These are phyloP conservation scores for Macrophya annulata DNA, from an alignment of 2,888 invertebrate genomes.

Conservation along the genomic window DNA sequence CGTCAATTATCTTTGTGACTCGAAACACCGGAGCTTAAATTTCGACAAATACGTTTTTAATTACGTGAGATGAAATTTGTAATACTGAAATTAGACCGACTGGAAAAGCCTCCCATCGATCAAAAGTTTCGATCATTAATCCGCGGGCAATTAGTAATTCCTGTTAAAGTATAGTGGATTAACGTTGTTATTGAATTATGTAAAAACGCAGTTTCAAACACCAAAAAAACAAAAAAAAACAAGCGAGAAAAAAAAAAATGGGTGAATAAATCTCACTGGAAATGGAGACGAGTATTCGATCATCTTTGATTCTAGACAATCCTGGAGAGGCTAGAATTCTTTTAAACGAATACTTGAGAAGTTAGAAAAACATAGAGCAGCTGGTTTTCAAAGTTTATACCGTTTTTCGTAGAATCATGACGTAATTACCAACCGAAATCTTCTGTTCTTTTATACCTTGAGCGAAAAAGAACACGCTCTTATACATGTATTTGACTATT, in stretches of 20 bases:
- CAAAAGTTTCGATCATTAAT: conserved; percentile 3
- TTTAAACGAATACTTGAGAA: conserved; percentile 80
- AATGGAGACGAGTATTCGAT: background rate
- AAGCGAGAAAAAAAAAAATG: background rate
- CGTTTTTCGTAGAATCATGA: conserved; percentile 82
- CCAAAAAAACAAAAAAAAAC: background rate
- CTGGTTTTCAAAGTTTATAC: conserved; percentile 80
- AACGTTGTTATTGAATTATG: background rate
- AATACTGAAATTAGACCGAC: background rate
- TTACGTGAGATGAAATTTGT: background rate
- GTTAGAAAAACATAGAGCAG: conserved; percentile 76
- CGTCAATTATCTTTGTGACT: background rate
- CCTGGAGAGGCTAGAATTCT: conserved; percentile 81
- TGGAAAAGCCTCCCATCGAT: background rate
- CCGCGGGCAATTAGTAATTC: conserved; percentile 10
- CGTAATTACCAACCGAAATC: conserved; percentile 79
- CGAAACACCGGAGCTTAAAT: background rate
- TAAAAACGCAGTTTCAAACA: background rate
- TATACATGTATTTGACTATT: conserved; percentile 69
- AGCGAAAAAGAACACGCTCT: conserved; percentile 74
- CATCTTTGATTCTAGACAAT: conserved; percentile 71
- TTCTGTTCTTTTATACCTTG: conserved; percentile 78
- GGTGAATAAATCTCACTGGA: background rate
- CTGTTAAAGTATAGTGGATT: background rate
- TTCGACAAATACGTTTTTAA: background rate